Conservation (phyloP, 2,113 vertebrate species). For the Glaucidium brasilianum region DNA sequence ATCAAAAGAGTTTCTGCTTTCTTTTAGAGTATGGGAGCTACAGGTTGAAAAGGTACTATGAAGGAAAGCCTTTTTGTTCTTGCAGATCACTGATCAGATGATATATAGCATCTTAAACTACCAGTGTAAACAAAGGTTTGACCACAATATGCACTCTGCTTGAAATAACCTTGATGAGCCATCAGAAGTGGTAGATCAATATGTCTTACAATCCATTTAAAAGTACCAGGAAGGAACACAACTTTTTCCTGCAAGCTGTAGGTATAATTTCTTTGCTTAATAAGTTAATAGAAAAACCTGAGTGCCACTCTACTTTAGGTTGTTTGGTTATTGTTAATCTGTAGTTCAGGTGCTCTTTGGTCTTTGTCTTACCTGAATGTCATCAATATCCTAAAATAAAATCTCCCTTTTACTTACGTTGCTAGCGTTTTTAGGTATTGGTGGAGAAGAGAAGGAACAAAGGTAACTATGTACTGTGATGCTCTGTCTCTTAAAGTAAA, state of each 20-base stretch:
- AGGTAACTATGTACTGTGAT: background rate
- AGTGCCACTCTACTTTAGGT: background rate
- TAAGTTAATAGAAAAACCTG: background rate
- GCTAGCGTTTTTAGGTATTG: background rate
- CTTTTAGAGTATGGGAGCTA: background rate
- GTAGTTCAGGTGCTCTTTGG: background rate
- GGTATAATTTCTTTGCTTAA: background rate
- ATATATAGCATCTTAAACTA: background rate
- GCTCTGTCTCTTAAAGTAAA: background rate
- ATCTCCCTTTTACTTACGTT: background rate
- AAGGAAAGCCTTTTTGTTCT: background rate
- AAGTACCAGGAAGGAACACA: conserved; percentile 14
- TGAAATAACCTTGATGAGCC: conserved; percentile 25
- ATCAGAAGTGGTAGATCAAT: conserved; percentile 10
- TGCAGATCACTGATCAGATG: background rate
- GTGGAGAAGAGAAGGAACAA: background rate
- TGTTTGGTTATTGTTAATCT: background rate
- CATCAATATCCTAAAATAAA: background rate
- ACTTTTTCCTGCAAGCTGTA: background rate
- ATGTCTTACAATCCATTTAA: background rate
- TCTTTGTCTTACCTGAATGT: background rate
- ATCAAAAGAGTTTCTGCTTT: background rate
- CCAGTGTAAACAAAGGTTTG: background rate
- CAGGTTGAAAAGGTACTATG: background rate
- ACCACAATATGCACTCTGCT: background rate